These are phyloP conservation scores for Panagrolaimus sp. DNA, from an alignment of 1,140 invertebrate species.

Conservation along the genomic window DNA sequence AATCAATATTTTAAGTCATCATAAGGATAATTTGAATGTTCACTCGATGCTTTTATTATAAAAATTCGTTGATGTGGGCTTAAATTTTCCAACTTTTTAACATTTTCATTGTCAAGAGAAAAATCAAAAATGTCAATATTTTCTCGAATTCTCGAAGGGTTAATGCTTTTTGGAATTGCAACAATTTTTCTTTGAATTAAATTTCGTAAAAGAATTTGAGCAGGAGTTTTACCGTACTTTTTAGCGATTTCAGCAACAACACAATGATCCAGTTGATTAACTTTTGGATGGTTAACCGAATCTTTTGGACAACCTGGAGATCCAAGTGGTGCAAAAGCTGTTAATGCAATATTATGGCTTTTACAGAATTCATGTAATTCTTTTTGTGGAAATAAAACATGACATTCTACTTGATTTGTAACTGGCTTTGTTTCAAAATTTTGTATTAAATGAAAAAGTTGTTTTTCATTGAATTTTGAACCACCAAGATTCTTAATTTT, in stretches of 20 bases:
- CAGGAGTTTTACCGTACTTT: slow-evolving; percentile 63
- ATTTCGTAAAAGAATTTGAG: slow-evolving; percentile 62
- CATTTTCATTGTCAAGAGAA: slow-evolving; percentile 18
- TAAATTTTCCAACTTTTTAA: neutral
- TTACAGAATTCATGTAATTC: slow-evolving; percentile 70
- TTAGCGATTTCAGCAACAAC: slow-evolving; percentile 23
- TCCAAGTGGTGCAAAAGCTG: slow-evolving; percentile 74
- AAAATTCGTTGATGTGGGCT: neutral
- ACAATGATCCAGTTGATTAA: slow-evolving; percentile 13
- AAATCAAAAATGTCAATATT: slow-evolving; percentile 61
- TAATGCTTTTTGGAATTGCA: slow-evolving; percentile 57
- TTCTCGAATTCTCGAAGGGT: slow-evolving; percentile 24
- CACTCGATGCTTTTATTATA: neutral
- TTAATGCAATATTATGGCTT: slow-evolving; percentile 66
- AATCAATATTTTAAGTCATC: neutral
- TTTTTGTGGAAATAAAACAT: slow-evolving; percentile 74
- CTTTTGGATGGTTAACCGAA: slow-evolving; percentile 9
- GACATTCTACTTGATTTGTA: slow-evolving; percentile 76
- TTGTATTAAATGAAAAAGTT: slow-evolving; percentile 70
- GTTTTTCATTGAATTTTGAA: slow-evolving; percentile 80
- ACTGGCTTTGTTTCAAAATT: slow-evolving; percentile 70
- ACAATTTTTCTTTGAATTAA: slow-evolving; percentile 54
- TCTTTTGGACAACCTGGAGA: slow-evolving; percentile 60
- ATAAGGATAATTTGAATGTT: neutral
- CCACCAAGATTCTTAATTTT: slow-evolving; percentile 73